Base-by-base conservation (phyloP, 1,140 invertebrate genomes). In the Drosophila pruinosa region DNA sequence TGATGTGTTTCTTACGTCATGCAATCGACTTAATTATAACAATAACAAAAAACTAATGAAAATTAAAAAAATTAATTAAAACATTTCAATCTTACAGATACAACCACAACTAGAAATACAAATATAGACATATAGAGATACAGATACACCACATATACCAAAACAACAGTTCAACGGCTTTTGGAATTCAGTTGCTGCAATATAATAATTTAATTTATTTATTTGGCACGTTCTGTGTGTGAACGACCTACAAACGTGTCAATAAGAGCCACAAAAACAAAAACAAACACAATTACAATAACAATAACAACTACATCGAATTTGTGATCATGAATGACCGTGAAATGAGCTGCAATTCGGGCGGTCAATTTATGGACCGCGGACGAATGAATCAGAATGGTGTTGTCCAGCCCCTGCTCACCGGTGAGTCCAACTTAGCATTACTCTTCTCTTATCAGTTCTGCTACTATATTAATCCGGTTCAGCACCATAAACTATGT, bases 341-440 rank as follows among this genome's bases (percentile, higher is more conserved):
- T 73, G 85, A 90, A 77, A 72, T 80, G 54, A 70, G 83, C 72
- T 89, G 78, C 72, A 89, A 82, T 76, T 62, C 89, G 34, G 79
- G 72, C 57, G 89, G 89, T 19, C 89, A 91, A 73, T 89, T 89
- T 86, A 91, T 90, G 89, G 90, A 91, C 78, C 86, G 89, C 52
- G 89, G 88, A 45, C 82, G 89, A 6, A 91, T 89, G 81, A 91
- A 91, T 45, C 95, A 96, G 91, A 96, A 96, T 92, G 95, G 95
- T 56, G 94, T 97, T 67, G 95, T 97, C 41, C 96, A 97, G 91
- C 95, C 95, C 43, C 92, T 96, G 43, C 92, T 96, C 45, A 96
- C 95, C 78, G 95, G 95, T 96, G 93, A 89, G 78, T 58, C 22
- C 43, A 24, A 47, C 3, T 6, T 12, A 4, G 22, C 8, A n/a